Evolutionary conservation across 2,888 invertebrate species (phyloP), one percentile per base, ranked within the genome.

Genomic region (Aplocera efformata): DNA sequence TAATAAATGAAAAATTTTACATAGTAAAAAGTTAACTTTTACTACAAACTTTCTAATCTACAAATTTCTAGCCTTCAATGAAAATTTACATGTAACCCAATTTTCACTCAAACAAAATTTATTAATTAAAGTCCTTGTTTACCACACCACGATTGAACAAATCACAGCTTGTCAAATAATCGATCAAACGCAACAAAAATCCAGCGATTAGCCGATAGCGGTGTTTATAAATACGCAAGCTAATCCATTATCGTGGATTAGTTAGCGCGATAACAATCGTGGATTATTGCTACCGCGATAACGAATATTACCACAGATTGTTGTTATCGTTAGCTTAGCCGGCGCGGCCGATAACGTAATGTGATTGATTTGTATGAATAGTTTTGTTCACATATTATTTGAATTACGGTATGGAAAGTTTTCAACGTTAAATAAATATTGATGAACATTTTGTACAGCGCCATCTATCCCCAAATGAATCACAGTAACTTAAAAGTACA

Each of bases 211-310:
- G 13, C 47, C 72, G 76, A 78, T 81, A 74, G 76, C 73, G 69
- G 72, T 77, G 73, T 85, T 84, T 85, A 80, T 79, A 83, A 82
- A 85, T 81, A 82, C 72, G 65, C 74, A 72, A 68, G 80, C 65
- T 86, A 86, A 86, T 86, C 85, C 86, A 74, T 79, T 82, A 86
- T 84, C 80, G 74, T 58, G 85, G 86, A 86, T 86, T 86, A 86
- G 79, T 76, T 73, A 58, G 50, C 54, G 62, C 79, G 84, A 84
- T 85, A 85, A 82, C 59, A 54, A 56, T 17, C 13, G 13, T 17
- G 85, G 86, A 86, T 86, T 86, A 86, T 79, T 78, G 79, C 76
- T 73, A 58, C 50, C 54, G 62, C 79, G 84, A 84, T 85, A 85
- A 82, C 59, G 55, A 56, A 60, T 67, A 68, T 76, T 71, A 70